Percentiles rank a stretch among this genome's conserved stretches.
Conservation (phyloP, 1,140 invertebrate species). For the Dreissena rostriformis region DNA sequence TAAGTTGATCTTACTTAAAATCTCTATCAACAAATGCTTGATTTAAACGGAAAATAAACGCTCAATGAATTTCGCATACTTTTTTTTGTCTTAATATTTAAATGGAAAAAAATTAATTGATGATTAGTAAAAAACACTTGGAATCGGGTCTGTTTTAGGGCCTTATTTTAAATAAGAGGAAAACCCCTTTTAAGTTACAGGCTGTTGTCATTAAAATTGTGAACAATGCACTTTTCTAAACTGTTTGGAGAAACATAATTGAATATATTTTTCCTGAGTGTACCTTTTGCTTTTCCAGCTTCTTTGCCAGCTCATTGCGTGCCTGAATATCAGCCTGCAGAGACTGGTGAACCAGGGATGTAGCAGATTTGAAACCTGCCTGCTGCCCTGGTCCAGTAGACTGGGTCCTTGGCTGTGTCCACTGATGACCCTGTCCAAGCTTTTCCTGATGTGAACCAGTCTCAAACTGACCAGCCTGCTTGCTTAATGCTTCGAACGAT, state of each 20-base stretch:
- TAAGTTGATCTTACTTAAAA: too few species aligned
- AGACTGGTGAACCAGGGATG: constrained; percentile 35
- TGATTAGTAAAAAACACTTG: background rate
- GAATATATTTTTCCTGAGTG: background rate
- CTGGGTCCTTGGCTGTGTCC: constrained; percentile 14
- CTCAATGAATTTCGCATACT: too few species aligned
- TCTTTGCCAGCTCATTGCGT: constrained; percentile 53
- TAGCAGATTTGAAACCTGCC: constrained; percentile 11
- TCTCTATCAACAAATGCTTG: too few species aligned
- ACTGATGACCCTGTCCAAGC: constrained; percentile 16
- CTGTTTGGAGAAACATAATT: background rate
- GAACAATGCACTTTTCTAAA: background rate
- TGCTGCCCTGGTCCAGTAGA: background rate
- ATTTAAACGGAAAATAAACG: too few species aligned
- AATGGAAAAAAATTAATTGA: background rate
- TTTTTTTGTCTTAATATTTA: too few species aligned
- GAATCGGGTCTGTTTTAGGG: background rate
- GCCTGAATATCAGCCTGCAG: constrained; percentile 54
- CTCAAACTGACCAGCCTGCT: constrained; percentile 20
- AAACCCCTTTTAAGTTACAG: background rate
- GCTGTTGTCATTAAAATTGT: background rate
- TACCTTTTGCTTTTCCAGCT: constrained; percentile 64
- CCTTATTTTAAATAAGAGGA: background rate
- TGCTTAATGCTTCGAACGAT: constrained; percentile 32
- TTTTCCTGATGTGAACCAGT: constrained; percentile 12